Evolutionary conservation across 2,888 invertebrate genomes (phyloP).

Genomic region (Helicoverpa assulta): DNA sequence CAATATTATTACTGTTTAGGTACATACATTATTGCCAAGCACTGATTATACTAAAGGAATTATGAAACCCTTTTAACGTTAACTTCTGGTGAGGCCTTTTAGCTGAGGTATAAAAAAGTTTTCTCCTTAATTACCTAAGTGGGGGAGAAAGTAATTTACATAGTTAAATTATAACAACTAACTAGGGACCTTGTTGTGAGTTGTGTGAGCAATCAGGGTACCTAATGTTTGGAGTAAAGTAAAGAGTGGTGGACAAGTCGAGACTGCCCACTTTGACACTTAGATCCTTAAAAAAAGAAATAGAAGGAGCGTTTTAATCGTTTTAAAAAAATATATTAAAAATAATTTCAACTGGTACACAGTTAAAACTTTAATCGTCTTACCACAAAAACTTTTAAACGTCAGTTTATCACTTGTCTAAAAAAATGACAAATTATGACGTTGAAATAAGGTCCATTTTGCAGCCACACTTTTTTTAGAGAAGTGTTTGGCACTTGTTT

Average conservation of each 20-base stretch:
- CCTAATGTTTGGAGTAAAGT: too few relatives aligned
- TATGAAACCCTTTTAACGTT: not conserved
- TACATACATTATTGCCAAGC: not conserved
- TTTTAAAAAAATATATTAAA: too few relatives aligned
- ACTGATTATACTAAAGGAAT: not conserved
- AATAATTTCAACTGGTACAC: too few relatives aligned
- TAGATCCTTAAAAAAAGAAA: too few relatives aligned
- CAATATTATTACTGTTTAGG: not conserved
- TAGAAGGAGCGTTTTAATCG: too few relatives aligned
- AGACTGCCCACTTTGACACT: not conserved
- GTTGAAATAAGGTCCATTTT: too few relatives aligned
- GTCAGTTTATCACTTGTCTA: too few relatives aligned
- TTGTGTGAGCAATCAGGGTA: conserved; percentile 7
- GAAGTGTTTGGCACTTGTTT: too few relatives aligned
- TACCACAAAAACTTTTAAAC: not conserved
- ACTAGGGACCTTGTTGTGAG: not conserved
- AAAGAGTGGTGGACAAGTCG: too few relatives aligned
- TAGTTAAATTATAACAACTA: conserved; percentile 8
- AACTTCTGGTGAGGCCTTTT: not conserved
- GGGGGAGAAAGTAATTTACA: not conserved
- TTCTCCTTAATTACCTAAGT: conserved; percentile 7
- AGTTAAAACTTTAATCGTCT: too few relatives aligned
- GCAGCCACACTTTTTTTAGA: too few relatives aligned
- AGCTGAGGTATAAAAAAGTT: conserved; percentile 9
- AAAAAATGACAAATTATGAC: too few relatives aligned